phyloP scores from a whole-genome alignment of 2,113 vertebrate species.

The Bothrops jararaca region DNA sequence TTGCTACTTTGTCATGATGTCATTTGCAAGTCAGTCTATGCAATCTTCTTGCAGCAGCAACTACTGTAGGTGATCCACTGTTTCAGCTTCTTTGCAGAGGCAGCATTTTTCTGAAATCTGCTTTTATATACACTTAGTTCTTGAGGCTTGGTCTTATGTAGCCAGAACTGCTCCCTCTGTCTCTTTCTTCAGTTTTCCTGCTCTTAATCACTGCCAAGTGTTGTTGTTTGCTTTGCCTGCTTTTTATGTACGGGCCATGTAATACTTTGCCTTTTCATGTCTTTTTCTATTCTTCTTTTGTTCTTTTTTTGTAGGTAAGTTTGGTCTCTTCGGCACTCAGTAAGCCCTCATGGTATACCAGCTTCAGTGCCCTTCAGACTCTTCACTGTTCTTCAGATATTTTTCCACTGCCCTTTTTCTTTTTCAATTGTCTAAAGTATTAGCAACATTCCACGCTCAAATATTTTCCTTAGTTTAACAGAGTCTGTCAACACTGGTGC shows the following conservation, averaged over 20 bases:
- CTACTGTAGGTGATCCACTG: neutral
- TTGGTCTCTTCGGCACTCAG: too few relatives aligned
- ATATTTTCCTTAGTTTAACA: too few relatives aligned
- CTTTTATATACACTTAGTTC: too few relatives aligned
- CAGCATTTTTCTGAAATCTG: neutral
- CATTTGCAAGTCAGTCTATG: neutral
- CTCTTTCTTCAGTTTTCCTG: neutral
- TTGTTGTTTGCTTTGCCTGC: neutral
- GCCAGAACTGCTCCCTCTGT: neutral
- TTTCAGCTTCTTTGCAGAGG: neutral
- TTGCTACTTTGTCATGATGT: neutral
- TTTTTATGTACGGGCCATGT: neutral
- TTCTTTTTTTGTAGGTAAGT: too few relatives aligned
- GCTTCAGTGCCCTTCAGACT: too few relatives aligned
- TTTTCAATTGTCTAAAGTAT: too few relatives aligned
- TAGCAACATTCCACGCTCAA: too few relatives aligned
- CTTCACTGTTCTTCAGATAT: too few relatives aligned
- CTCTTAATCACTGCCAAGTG: neutral
- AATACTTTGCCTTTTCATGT: neutral
- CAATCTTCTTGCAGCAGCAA: neutral
- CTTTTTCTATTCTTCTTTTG: too few relatives aligned
- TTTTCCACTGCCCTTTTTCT: too few relatives aligned
- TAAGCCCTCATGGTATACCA: too few relatives aligned
- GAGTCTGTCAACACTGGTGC: too few relatives aligned
- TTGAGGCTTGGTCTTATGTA: neutral